Evolutionary conservation across 1,140 invertebrate genomes (phyloP).

Genomic region (Sinonovacula constricta): DNA sequence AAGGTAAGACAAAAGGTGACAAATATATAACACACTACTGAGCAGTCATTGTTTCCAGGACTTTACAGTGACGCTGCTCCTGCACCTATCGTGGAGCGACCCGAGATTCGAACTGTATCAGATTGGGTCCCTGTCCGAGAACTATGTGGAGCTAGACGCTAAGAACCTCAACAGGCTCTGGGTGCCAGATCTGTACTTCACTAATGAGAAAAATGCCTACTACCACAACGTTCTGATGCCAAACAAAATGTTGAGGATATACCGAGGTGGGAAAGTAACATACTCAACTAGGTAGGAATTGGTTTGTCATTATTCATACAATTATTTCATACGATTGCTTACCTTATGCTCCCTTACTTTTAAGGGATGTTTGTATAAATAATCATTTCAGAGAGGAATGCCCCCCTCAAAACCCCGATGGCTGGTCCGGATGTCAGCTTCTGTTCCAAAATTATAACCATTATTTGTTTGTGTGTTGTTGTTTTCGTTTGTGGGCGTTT

Average conservation of each 20-base stretch:
- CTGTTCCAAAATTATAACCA: no score
- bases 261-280: conserved; percentile 75
- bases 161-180: conserved; percentile 74
- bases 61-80: conserved; percentile 65
- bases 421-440: no score
- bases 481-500: no score
- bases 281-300: conserved; percentile 79
- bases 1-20: no score
- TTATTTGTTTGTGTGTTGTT: no score
- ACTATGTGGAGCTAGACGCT: conserved; percentile 62
- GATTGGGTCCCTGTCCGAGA: conserved; percentile 33
- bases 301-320: no score
- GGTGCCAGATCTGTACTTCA: conserved; percentile 79
- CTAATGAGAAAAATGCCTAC: conserved; percentile 78
- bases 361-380: no score
- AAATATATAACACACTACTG: no score
- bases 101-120: conserved; percentile 49
- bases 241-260: conserved; percentile 78
- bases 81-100: conserved; percentile 68
- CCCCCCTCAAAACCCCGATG: not conserved
- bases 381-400: no score
- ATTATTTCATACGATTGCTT: no score
- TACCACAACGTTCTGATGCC: conserved; percentile 79
- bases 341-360: no score
- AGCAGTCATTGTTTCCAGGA: conserved; percentile 67